Conservation (phyloP, 2,797 vertebrate species). For the Moxostoma hubbsi region DNA sequence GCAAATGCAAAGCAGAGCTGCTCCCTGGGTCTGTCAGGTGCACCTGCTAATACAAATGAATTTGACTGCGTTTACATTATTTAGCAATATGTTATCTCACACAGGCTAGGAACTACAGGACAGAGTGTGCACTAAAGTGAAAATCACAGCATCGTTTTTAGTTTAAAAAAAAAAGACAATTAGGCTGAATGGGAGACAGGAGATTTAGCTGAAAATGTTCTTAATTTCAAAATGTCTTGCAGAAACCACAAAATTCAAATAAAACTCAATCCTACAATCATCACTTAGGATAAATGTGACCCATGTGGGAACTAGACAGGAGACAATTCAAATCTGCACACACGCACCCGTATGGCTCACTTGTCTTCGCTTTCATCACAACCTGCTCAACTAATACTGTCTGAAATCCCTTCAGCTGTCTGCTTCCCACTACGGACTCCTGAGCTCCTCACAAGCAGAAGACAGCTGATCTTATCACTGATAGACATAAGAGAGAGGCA, state of each 20-base stretch:
- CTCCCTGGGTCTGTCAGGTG: not conserved
- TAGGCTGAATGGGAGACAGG: not conserved
- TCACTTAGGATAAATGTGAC: too few relatives aligned
- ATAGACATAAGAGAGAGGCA: conserved; percentile 50
- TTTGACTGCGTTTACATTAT: conserved; percentile 45
- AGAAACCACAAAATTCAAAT: too few relatives aligned
- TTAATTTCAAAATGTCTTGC: not conserved
- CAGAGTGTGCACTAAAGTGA: conserved; percentile 13
- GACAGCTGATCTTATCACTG: conserved; percentile 68
- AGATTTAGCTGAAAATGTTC: not conserved
- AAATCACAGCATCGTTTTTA: conserved; percentile 20
- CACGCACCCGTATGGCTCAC: not conserved
- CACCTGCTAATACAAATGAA: conserved; percentile 48
- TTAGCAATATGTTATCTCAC: conserved; percentile 46
- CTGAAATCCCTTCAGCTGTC: conserved; percentile 25
- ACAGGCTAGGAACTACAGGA: conserved; percentile 15
- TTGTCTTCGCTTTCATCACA: conserved; percentile 8
- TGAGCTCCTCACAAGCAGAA: conserved; percentile 32
- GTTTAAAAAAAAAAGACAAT: not conserved
- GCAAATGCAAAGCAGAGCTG: conserved; percentile 39
- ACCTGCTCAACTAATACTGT: conserved; percentile 21
- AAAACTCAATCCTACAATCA: too few relatives aligned
- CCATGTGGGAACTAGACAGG: too few relatives aligned
- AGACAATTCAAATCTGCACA: not conserved
- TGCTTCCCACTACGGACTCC: conserved; percentile 17